These are phyloP conservation scores for Ernsta delagoae DNA, from an alignment of 2,888 invertebrate species.

Conservation along the genomic window DNA sequence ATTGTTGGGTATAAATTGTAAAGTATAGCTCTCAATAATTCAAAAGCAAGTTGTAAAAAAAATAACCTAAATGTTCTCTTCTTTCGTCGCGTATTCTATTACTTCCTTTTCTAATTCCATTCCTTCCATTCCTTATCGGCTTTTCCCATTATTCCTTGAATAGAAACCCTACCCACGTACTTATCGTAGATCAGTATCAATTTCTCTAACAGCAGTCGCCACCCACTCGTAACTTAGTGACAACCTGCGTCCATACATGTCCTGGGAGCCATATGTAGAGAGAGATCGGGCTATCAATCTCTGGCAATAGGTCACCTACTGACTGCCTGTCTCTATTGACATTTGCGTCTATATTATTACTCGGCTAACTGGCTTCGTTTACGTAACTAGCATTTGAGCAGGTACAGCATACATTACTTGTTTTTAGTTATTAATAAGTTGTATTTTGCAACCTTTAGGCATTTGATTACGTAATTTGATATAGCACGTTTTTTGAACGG, in stretches of 20 bases:
- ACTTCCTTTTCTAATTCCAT: not conserved
- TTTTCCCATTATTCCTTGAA: slow-evolving; percentile 6
- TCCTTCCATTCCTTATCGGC: not conserved
- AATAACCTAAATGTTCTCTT: not conserved
- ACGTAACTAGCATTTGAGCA: slow-evolving; percentile 4
- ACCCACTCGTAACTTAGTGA: slow-evolving; percentile 11
- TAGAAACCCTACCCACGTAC: slow-evolving; percentile 13
- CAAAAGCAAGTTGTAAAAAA: too few species aligned
- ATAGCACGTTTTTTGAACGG: too few species aligned
- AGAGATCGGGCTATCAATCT: slow-evolving; percentile 31
- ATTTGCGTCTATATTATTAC: slow-evolving; percentile 15
- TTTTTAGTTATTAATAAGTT: not conserved
- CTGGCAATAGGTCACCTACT: slow-evolving; percentile 34
- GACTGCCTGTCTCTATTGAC: slow-evolving; percentile 23
- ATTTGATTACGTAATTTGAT: too few species aligned
- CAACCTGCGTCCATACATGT: slow-evolving; percentile 16
- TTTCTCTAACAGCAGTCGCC: slow-evolving; percentile 8
- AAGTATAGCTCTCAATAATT: too few species aligned
- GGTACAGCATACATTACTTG: not conserved
- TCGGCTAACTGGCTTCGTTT: not conserved
- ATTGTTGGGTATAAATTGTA: too few species aligned
- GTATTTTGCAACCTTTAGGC: too few species aligned
- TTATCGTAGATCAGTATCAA: slow-evolving; percentile 13
- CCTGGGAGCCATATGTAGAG: slow-evolving; percentile 32
- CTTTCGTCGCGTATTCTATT: not conserved